Evolutionary conservation across 2,113 vertebrate species (phyloP), one percentile per base, ranked within the genome.

Genomic region (Pomatorhinus ruficollis): DNA sequence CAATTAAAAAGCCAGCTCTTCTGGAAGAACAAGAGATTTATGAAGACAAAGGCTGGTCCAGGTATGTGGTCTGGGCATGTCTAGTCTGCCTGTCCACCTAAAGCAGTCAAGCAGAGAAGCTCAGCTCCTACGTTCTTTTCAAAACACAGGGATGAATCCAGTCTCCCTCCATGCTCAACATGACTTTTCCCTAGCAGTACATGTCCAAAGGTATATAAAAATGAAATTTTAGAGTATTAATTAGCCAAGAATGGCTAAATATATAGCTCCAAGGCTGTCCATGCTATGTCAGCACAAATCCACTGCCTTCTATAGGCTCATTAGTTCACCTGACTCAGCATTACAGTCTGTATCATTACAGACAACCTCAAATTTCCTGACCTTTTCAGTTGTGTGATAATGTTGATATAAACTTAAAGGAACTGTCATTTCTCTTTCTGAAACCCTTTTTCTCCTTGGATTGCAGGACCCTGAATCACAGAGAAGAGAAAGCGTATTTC

Each of bases 341-440:
- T 70, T 65, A 84, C 19, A 50, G 61, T 78, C 74, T 76, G 30
- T 47, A 66, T 83, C 40, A 31, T 39, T 83, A 59, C 54, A 89
- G 74, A 72, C 60, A 49, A 59, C 61, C 60, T 60, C 1, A 5
- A 63, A 77, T 81, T 77, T 74, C 71, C 63, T 91, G 75, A 94
- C 85, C 70, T 96, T 96, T 94, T 91, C 82, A 68, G 27, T n/a
- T 3, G 24, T 80, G 63, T 78, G 64, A 90, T 93, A 94, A 94
- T 60, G 59, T 86, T 95, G 90, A 95, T 84, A 90, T 78, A 86
- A 95, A 94, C 70, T 66, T 91, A 93, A 83, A 94, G 82, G 54
- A 88, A 86, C 45, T 80, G 42, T 52, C 50, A 88, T 80, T 96
- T 91, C 75, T 91, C 68, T 91, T 93, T 56, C 82, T 59, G 50